Conservation (phyloP, 2,113 vertebrate species). For the Regulus satrapa region DNA sequence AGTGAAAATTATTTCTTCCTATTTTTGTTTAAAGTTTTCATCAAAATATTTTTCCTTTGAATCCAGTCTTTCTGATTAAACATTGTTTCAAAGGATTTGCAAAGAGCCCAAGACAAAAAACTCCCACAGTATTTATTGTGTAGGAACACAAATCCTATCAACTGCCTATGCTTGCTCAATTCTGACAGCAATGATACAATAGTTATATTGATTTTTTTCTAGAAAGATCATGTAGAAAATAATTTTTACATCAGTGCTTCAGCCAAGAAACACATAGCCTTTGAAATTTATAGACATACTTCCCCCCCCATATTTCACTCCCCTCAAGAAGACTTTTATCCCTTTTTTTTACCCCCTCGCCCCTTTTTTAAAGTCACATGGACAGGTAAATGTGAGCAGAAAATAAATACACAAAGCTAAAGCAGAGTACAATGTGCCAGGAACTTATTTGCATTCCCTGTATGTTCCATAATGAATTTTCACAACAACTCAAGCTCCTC, state of each 20-base stretch:
- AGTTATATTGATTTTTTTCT: not conserved
- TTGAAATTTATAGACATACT: not conserved
- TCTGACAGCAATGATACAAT: not conserved
- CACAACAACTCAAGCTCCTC: not conserved
- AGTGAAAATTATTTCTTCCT: not conserved
- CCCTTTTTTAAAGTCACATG: not conserved
- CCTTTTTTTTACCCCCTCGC: not conserved
- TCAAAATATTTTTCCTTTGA: not conserved
- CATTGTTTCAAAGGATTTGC: not conserved
- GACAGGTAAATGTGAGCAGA: not conserved
- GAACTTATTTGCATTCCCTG: not conserved
- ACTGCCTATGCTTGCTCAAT: not conserved
- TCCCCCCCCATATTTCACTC: fast-evolving
- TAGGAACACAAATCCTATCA: not conserved
- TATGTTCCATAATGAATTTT: not conserved
- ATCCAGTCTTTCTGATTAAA: not conserved
- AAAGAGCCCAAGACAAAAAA: not conserved
- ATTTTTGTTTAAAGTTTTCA: not conserved
- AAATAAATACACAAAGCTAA: not conserved
- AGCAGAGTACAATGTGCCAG: not conserved
- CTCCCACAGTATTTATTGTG: not conserved
- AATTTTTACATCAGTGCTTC: not conserved
- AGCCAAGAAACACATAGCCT: not conserved
- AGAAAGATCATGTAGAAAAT: not conserved
- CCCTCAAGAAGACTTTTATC: not conserved